Conservation (phyloP, 2,888 invertebrate genomes). For the Cheilosia soror region DNA sequence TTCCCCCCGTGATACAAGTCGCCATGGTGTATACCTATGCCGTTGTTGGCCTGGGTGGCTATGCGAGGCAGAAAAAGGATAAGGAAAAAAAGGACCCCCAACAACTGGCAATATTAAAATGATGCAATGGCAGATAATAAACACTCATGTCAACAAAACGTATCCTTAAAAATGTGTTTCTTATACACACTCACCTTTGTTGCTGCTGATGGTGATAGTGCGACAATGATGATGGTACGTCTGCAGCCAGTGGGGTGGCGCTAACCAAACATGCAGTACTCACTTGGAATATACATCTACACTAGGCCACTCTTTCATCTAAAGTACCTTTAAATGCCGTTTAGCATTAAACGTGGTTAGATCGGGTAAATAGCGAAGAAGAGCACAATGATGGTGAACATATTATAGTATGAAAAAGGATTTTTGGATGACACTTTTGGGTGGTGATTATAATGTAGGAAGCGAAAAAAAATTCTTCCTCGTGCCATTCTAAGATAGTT, state of each 20-base stretch:
- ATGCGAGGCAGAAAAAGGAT: background rate
- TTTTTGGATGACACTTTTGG: constrained; percentile 60
- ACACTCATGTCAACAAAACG: constrained; percentile 76
- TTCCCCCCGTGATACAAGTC: constrained; percentile 7
- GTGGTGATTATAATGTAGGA: constrained; percentile 52
- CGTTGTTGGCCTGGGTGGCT: background rate
- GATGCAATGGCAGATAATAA: constrained; percentile 75
- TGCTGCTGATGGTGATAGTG: constrained; percentile 28
- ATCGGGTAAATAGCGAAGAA: background rate
- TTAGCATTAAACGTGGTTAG: constrained; percentile 63
- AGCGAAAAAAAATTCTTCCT: background rate
- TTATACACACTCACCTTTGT: constrained; percentile 66
- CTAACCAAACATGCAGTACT: constrained; percentile 58
- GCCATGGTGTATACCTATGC: background rate
- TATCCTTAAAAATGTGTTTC: constrained; percentile 75
- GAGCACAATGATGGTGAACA: background rate
- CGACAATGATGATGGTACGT: constrained; percentile 7
- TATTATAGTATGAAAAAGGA: constrained; percentile 17
- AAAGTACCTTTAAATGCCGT: constrained; percentile 73
- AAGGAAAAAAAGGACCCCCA: constrained; percentile 38
- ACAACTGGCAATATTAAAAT: constrained; percentile 65
- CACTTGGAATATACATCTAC: constrained; percentile 48
- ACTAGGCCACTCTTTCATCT: constrained; percentile 57
- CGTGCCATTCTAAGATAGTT: constrained; percentile 57
- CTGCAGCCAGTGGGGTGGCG: constrained; percentile 32